phyloP scores from a whole-genome alignment of 1,140 invertebrate genomes.

The Caenorhabditis elegans region WBcel235 BX284602.5:3084501-3085000 shows the following conservation, averaged over 20 bases:
- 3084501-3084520: conserved; percentile 97
- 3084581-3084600: conserved; percentile 93
- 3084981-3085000: too few species aligned
- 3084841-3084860: too few species aligned
- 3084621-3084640: conserved; percentile 94
- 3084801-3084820: conserved; percentile 91
- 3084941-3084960: too few species aligned
- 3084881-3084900: too few species aligned
- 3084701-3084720: conserved; percentile 97
- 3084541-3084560: conserved; percentile 94
- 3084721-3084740: conserved; percentile 98
- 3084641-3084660: conserved; percentile 87
- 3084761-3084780: conserved; percentile 93
- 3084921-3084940: too few species aligned
- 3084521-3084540: conserved; percentile 98
- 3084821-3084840: too few species aligned
- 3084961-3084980: too few species aligned
- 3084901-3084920: too few species aligned
- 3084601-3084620: conserved; percentile 94
- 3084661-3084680: conserved; percentile 96
- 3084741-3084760: conserved; percentile 76
- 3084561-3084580: conserved; percentile 95
- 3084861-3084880: too few species aligned
- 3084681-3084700: conserved; percentile 73
- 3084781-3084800: conserved; percentile 99